Evolutionary conservation across 1,140 invertebrate species (phyloP).

Genomic region (Metaphire vulgaris): DNA sequence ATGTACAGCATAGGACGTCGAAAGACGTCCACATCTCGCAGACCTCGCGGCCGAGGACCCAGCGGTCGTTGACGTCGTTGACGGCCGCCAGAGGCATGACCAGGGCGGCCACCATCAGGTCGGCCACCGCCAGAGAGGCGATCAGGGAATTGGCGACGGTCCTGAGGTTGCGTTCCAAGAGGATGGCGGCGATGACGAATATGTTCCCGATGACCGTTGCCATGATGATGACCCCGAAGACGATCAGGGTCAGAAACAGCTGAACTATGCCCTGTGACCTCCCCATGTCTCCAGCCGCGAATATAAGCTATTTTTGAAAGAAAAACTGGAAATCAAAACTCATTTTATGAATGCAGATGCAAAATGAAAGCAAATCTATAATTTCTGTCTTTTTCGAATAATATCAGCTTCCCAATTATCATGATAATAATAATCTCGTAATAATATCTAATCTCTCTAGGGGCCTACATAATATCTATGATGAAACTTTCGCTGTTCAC

Average conservation of each 20-base stretch:
- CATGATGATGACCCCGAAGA: conserved; percentile 47
- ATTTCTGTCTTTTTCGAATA: no score
- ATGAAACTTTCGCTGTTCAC: no score
- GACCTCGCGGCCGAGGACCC: conserved; percentile 63
- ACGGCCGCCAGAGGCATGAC: conserved; percentile 54
- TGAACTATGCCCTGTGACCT: background rate
- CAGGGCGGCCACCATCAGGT: conserved; percentile 79
- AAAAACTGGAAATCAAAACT: background rate
- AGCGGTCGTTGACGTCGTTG: conserved; percentile 25
- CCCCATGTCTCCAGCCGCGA: no score
- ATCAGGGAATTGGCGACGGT: conserved; percentile 90
- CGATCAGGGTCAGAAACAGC: background rate
- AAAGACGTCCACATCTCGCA: conserved; percentile 59
- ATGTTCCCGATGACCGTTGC: conserved; percentile 68
- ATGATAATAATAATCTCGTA: no score
- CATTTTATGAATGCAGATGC: no score
- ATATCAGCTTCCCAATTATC: no score
- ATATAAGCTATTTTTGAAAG: no score
- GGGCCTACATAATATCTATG: no score
- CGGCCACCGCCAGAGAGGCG: conserved; percentile 87
- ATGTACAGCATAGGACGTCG: conserved; percentile 35
- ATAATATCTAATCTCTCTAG: no score
- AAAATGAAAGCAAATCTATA: no score
- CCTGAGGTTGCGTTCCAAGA: conserved; percentile 77
- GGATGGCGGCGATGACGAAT: conserved; percentile 90